These are phyloP conservation scores for Strix aluco DNA, from an alignment of 2,113 vertebrate species.

Conservation along the genomic window DNA sequence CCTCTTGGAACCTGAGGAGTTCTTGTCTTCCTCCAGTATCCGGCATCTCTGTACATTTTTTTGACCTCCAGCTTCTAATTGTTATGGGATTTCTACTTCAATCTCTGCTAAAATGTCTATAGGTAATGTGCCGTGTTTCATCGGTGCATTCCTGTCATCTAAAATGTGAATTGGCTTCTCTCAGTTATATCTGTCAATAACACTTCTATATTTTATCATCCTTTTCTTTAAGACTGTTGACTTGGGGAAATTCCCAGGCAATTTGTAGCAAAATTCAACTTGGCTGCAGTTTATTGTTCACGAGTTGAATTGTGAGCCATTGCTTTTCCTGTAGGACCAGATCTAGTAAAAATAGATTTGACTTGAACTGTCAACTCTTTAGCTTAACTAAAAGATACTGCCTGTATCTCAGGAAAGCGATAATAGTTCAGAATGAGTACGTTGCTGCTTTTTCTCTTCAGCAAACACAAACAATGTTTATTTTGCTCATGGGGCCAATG, in stretches of 20 bases:
- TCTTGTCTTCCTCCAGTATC: background rate
- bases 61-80: background rate
- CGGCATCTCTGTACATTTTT: background rate
- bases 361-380: constrained; percentile 4
- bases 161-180: background rate
- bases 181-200: background rate
- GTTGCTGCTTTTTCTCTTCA: constrained; percentile 25
- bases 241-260: constrained; percentile 10
- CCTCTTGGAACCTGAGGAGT: background rate
- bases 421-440: constrained; percentile 18
- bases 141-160: background rate
- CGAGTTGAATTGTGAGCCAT: background rate
- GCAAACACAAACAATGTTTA: constrained; percentile 48
- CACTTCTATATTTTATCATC: background rate
- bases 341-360: constrained; percentile 26
- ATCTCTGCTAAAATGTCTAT: background rate
- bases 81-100: background rate
- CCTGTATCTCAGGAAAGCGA: background rate
- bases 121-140: background rate
- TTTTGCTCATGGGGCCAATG: constrained; percentile 3
- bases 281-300: background rate
- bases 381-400: constrained; percentile 40
- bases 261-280: constrained; percentile 1
- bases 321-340: constrained; percentile 19
- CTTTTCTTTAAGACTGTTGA: constrained; percentile 1